Conservation (phyloP, 2,113 vertebrate genomes). For the Prietella phreatophila region DNA sequence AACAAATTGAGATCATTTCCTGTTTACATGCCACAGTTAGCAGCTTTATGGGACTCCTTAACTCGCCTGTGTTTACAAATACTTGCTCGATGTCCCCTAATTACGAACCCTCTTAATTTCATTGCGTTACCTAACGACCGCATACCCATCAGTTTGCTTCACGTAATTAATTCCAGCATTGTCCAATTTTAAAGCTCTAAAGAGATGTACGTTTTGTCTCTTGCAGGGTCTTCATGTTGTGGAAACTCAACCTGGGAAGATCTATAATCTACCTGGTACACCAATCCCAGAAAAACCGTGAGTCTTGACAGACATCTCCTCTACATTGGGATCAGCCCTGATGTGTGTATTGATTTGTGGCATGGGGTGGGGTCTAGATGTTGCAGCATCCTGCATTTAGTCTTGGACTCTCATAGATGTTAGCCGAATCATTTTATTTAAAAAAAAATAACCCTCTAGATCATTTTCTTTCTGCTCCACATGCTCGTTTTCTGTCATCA, state of each 20-base stretch:
- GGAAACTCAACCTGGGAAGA: constrained; percentile 12
- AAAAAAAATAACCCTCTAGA: neutral
- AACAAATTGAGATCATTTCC: constrained; percentile 36
- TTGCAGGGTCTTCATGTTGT: constrained; percentile 38
- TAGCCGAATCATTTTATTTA: neutral
- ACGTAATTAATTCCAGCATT: constrained; percentile 15
- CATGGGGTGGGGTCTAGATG: neutral
- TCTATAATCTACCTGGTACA: constrained; percentile 1
- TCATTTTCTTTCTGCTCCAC: neutral
- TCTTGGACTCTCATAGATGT: neutral
- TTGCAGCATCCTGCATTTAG: neutral
- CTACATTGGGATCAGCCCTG: neutral
- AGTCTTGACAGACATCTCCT: constrained; percentile 9
- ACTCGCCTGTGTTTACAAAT: constrained; percentile 33
- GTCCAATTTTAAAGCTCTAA: neutral
- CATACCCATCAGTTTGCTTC: constrained; percentile 12
- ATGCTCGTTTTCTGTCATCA: constrained; percentile 21
- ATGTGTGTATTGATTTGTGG: neutral
- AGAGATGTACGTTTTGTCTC: neutral
- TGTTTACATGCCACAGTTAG: constrained; percentile 20
- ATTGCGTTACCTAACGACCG: constrained; percentile 19
- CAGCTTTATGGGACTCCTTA: constrained; percentile 27
- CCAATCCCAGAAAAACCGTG: constrained; percentile 33
- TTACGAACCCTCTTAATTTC: constrained; percentile 23
- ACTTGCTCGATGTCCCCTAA: constrained; percentile 22